phyloP scores from a whole-genome alignment of 1,140 invertebrate genomes.

The Drosophila biarmipes region DNA sequence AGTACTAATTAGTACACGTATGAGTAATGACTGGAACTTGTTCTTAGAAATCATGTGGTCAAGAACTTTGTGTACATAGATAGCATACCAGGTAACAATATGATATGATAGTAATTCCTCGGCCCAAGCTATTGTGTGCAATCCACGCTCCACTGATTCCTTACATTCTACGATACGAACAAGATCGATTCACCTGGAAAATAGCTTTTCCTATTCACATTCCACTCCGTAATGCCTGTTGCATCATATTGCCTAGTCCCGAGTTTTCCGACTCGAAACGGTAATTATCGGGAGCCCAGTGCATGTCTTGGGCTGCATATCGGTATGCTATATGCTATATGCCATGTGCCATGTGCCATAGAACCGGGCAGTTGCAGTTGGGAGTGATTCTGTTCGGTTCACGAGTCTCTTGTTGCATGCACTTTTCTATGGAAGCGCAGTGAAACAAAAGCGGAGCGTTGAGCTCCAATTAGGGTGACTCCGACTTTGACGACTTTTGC shows the following conservation, averaged over 20 bases:
- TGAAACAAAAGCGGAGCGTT: constrained; percentile 79
- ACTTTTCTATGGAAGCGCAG: constrained; percentile 76
- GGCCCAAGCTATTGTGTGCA: constrained; percentile 10
- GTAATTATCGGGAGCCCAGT: constrained; percentile 44
- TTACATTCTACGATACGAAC: constrained; percentile 9
- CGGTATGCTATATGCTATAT: constrained; percentile 43
- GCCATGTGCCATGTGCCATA: constrained; percentile 36
- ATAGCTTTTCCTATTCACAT: constrained; percentile 18
- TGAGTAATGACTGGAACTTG: background rate
- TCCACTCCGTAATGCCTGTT: constrained; percentile 40
- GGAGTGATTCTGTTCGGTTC: constrained; percentile 59
- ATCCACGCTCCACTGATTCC: constrained; percentile 19
- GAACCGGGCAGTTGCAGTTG: constrained; percentile 18
- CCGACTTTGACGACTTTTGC: constrained; percentile 39
- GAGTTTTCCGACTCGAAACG: constrained; percentile 15
- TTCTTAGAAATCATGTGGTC: background rate
- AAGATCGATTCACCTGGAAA: constrained; percentile 35
- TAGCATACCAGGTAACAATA: background rate
- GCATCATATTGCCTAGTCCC: constrained; percentile 42
- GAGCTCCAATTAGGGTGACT: constrained; percentile 78
- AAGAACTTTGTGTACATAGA: background rate
- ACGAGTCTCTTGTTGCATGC: constrained; percentile 80
- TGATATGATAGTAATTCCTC: constrained; percentile 22
- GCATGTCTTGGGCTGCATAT: constrained; percentile 61
- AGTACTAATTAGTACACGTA: background rate